Conservation (phyloP, 2,113 vertebrate genomes). For the Chloropsis cyanopogon region DNA sequence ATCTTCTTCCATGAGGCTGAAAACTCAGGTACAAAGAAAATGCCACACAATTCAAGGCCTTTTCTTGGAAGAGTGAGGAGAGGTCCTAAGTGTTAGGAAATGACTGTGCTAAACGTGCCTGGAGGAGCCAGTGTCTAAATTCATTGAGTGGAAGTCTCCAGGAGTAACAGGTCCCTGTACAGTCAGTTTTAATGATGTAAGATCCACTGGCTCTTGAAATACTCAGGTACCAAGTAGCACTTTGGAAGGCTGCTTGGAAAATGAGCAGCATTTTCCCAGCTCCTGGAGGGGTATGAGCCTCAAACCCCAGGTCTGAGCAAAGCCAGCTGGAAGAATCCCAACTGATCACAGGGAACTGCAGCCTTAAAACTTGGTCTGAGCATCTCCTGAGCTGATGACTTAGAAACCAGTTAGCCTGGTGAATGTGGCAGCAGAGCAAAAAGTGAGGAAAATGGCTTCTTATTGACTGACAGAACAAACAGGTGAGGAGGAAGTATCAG, state of each 20-base stretch:
- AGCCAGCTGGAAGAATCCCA: not conserved
- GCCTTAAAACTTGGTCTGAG: not conserved
- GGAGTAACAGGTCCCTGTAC: not conserved
- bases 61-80: not conserved
- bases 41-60: not conserved
- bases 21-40: not conserved
- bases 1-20: not conserved
- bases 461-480: not conserved
- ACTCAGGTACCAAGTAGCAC: not conserved
- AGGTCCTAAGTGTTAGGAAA: not conserved
- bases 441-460: not conserved
- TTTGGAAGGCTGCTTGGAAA: not conserved
- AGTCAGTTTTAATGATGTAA: not conserved
- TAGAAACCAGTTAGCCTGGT: not conserved
- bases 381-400: not conserved
- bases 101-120: not conserved
- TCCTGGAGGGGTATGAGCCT: not conserved
- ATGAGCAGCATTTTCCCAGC: not conserved
- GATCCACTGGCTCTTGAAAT: not conserved
- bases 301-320: not conserved
- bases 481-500: not conserved
- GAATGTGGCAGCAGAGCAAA: not conserved
- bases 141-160: not conserved
- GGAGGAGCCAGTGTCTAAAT: not conserved
- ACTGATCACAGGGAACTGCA: not conserved